Conservation (phyloP, 2,888 invertebrate species). For the Drosophila vallismaia region DNA sequence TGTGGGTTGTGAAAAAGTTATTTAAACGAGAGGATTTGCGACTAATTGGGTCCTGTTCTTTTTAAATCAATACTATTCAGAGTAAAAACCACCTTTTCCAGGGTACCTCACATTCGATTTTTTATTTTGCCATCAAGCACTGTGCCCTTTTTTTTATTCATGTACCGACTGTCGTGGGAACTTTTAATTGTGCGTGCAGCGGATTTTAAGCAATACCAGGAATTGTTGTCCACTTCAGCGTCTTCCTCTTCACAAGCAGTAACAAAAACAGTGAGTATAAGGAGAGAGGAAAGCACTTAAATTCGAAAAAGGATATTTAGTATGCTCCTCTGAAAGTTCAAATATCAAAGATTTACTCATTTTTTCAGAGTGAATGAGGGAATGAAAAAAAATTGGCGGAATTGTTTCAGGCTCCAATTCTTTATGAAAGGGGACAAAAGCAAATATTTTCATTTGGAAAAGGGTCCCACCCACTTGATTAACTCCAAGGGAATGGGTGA, state of each 20-base stretch:
- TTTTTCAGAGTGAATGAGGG: constrained; percentile 8
- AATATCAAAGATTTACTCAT: constrained; percentile 72
- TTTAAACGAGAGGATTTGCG: no score
- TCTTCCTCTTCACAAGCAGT: constrained; percentile 13
- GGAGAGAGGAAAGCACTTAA: constrained; percentile 49
- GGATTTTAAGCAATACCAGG: constrained; percentile 51
- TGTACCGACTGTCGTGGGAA: constrained; percentile 65
- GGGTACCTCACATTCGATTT: not conserved
- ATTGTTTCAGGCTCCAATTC: constrained; percentile 57
- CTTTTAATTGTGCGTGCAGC: constrained; percentile 72
- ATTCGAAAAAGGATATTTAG: constrained; percentile 67
- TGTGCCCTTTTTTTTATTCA: constrained; percentile 63
- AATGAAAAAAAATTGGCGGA: constrained; percentile 19
- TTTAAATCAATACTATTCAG: no score
- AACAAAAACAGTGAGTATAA: not conserved
- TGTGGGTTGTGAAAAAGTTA: no score
- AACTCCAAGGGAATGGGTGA: no score
- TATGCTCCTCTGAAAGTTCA: constrained; percentile 59
- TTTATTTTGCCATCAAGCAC: not conserved
- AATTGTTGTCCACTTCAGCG: constrained; percentile 28
- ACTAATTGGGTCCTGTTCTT: no score
- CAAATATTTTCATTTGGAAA: constrained; percentile 23
- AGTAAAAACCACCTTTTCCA: not conserved
- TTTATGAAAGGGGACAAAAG: constrained; percentile 39
- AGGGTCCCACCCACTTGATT: constrained; percentile 21